Percentiles rank a stretch among this genome's conserved stretches.
Conservation (phyloP, 2,113 vertebrate genomes). For the Daboia siamensis region DNA sequence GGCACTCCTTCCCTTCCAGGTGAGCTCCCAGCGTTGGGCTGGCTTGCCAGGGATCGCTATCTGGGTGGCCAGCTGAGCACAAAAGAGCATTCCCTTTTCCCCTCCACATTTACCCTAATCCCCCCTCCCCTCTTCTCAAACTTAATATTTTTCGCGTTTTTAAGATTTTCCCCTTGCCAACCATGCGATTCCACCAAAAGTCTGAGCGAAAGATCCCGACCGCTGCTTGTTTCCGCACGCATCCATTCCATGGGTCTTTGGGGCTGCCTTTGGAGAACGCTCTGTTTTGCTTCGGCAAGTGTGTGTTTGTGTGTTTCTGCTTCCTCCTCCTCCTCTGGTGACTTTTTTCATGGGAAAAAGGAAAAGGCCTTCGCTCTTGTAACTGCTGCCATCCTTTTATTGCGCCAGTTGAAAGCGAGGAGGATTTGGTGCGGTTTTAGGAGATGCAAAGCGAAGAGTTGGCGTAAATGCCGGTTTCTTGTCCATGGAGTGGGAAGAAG, state of each 20-base stretch:
- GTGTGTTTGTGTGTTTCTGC: neutral
- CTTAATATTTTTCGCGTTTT: neutral
- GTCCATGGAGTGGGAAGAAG: no score
- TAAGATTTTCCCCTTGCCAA: neutral
- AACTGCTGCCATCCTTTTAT: neutral
- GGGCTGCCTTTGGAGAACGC: neutral
- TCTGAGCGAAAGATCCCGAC: rapidly evolving
- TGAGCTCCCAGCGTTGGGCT: neutral
- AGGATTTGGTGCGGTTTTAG: neutral
- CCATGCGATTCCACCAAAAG: neutral
- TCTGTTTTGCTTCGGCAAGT: neutral
- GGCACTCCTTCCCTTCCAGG: conserved; percentile 31
- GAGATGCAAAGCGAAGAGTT: neutral
- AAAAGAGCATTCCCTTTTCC: neutral
- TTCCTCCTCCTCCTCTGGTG: neutral
- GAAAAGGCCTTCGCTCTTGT: neutral
- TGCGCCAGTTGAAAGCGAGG: neutral
- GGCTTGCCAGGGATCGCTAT: neutral
- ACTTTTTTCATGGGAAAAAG: neutral
- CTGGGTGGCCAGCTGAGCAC: neutral
- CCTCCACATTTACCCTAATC: neutral
- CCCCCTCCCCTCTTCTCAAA: no score
- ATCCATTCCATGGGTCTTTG: neutral
- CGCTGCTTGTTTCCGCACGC: neutral
- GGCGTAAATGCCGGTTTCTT: neutral